Evolutionary conservation across 2,888 invertebrate species (phyloP), one percentile per base, ranked within the genome.

Genomic region (Holacanthella duospinosa): DNA sequence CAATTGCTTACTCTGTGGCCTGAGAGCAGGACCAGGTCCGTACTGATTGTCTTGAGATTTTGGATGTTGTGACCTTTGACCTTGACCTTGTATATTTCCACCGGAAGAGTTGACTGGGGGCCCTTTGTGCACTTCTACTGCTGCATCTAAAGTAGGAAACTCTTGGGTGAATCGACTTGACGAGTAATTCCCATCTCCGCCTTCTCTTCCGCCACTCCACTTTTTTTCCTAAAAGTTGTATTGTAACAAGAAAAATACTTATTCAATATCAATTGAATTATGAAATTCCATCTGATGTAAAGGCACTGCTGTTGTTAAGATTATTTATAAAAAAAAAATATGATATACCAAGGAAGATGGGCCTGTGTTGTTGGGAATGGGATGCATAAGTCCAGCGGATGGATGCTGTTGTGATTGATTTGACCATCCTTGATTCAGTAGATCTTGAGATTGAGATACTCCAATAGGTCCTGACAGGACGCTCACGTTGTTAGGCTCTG

Each of bases 161-260:
- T 72, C 72, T 66, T 69, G 70, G 61, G 72, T 71, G 68, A 72
- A 72, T 62, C 70, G 68, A 64, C 68, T 70, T 57, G 71, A 66
- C 44, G 67, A 67, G 62, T 66, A 68, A 57, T 63, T 65, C 36
- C 66, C 69, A 36, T 64, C 67, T 29, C 54, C 61, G n/a, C n/a
- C n/a, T n/a, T n/a, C n/a, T 61, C 62, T 60, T 55, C 69, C 67
- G 60, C 71, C 71, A 66, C 62, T 69, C 71, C 71, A 72, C 59
- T 67, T 70, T 64, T 70, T 72, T 65, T 72, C 71, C 68, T 70
- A 24, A n/a, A n/a, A n/a, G n/a, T n/a, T n/a, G n/a, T n/a, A n/a
- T 16, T 48, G 56, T 48, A 29, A 26, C 26, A 19, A 55, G 25
- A 53, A 27, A 28, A 55, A 16, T 2, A 24, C n/a, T n/a, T n/a